Evolutionary conservation across 2,888 invertebrate species (phyloP).

Genomic region (Trachelus troglodyta): DNA sequence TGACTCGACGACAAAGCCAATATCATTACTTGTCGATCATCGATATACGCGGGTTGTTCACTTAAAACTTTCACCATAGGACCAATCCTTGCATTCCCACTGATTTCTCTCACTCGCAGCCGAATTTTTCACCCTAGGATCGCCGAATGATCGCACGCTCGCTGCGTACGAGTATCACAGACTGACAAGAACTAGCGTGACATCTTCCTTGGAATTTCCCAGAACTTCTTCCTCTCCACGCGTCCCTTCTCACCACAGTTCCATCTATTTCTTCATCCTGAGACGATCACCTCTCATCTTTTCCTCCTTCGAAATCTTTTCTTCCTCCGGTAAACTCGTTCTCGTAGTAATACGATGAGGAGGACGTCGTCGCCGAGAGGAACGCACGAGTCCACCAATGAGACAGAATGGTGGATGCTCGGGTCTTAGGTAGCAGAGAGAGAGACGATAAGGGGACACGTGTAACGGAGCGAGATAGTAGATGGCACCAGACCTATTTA

Average conservation of each 20-base stretch:
- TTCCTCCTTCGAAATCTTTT: neutral
- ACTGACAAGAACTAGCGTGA: slow-evolving; percentile 33
- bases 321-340: neutral
- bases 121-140: neutral
- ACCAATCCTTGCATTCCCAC: neutral
- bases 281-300: neutral
- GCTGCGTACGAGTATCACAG: slow-evolving; percentile 54
- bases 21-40: slow-evolving; percentile 1
- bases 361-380: neutral
- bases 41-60: neutral
- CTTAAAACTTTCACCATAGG: neutral
- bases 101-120: neutral
- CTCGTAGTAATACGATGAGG: neutral
- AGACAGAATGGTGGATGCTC: neutral
- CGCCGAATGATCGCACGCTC: slow-evolving; percentile 36
- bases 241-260: neutral
- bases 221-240: neutral
- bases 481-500: neutral
- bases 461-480: neutral
- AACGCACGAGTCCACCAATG: neutral
- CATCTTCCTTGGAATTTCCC: neutral
- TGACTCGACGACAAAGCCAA: neutral
- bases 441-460: neutral
- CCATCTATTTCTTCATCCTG: neutral
- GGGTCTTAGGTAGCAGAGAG: neutral